phyloP scores from a whole-genome alignment of 2,797 vertebrate species.

The Clarias laeviceps region DNA sequence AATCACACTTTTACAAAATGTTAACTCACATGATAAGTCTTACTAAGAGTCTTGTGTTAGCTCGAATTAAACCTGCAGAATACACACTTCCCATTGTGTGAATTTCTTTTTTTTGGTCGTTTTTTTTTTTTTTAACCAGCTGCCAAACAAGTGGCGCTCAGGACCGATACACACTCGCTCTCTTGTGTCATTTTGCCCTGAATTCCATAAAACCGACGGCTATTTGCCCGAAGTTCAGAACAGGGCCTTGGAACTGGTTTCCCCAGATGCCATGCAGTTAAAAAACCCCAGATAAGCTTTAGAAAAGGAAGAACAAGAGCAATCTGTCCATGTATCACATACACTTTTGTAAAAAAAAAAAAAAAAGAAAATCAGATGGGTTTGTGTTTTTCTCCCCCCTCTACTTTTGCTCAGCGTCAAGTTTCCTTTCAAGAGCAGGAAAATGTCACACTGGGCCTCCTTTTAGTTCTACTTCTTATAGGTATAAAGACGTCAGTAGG shows the following conservation, averaged over 20 bases:
- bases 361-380: neutral
- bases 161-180: neutral
- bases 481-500: neutral
- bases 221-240: neutral
- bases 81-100: neutral
- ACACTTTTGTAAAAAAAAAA: no score
- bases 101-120: neutral
- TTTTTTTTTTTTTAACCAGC: neutral
- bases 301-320: neutral
- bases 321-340: neutral
- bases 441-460: neutral
- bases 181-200: no score
- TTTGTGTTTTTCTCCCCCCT: neutral
- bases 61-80: neutral
- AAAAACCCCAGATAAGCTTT: neutral
- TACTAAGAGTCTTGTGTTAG: neutral
- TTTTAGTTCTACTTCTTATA: neutral
- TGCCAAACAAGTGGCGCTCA: neutral
- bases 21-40: neutral
- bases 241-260: neutral
- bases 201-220: neutral
- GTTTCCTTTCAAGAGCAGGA: neutral
- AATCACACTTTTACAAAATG: neutral
- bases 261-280: neutral
- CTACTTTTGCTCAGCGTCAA: neutral